These are phyloP conservation scores for Mylabris sibirica DNA, from an alignment of 2,888 invertebrate genomes.

Conservation along the genomic window DNA sequence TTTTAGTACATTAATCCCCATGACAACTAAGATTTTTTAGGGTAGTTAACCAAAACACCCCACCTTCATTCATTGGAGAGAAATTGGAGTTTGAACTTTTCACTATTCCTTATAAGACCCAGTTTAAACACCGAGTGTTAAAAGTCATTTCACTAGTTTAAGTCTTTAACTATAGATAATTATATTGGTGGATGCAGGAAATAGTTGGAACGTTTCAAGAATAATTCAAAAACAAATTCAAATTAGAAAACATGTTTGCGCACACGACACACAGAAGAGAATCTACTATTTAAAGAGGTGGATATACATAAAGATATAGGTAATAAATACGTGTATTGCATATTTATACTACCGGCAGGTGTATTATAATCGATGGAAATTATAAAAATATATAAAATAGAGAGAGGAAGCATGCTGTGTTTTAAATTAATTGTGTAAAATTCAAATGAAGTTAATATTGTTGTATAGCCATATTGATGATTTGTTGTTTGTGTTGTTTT, in stretches of 20 bases:
- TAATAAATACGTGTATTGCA: constrained; percentile 12
- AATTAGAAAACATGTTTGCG: background rate
- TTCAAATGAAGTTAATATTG: constrained; percentile 10
- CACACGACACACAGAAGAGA: constrained; percentile 3
- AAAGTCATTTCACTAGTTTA: too few species aligned
- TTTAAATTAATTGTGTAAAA: background rate
- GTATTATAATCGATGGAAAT: constrained; percentile 11
- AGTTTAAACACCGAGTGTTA: too few species aligned
- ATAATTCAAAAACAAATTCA: constrained; percentile 18
- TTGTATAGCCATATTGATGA: background rate
- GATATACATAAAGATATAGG: constrained; percentile 11
- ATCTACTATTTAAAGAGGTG: background rate
- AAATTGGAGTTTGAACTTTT: too few species aligned
- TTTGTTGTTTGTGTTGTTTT: too few species aligned
- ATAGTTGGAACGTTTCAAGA: constrained; percentile 21
- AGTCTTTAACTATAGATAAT: too few species aligned
- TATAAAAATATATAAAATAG: constrained; percentile 13
- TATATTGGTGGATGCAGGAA: constrained; percentile 19
- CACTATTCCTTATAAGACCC: too few species aligned
- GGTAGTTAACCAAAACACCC: too few species aligned
- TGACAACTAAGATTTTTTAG: too few species aligned
- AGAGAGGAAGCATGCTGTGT: background rate
- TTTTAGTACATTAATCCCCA: too few species aligned
- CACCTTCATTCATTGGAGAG: too few species aligned
- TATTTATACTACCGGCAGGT: constrained; percentile 13